A percentile compares a stretch with the other conserved stretches of the same genome.
Evolutionary conservation across 2,113 vertebrate genomes (phyloP).

Genomic region (Martes martes): DNA sequence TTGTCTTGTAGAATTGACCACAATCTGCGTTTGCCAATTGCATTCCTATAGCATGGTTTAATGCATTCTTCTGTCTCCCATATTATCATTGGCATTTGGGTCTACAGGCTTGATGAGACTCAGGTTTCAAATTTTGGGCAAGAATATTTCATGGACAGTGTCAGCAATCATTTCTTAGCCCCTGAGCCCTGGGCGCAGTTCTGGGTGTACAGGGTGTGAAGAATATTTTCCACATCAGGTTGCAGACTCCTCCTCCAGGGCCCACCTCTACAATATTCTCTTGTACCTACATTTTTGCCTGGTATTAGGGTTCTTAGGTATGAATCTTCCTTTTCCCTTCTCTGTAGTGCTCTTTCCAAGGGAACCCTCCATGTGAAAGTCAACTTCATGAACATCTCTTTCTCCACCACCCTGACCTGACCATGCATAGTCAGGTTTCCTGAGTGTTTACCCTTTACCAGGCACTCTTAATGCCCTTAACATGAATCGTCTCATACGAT

Average conservation of each 20-base stretch:
- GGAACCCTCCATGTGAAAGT: not conserved
- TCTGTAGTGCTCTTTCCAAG: not conserved
- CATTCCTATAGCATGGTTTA: fast-evolving
- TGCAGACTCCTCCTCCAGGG: too few species aligned
- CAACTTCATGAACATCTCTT: not conserved
- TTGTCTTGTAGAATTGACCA: not conserved
- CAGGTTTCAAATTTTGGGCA: not conserved
- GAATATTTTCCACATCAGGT: not conserved
- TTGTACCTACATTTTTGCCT: not conserved
- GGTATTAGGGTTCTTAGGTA: not conserved
- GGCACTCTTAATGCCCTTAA: not conserved
- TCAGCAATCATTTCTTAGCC: not conserved
- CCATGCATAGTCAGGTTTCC: not conserved
- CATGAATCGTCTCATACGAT: not conserved
- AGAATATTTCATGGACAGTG: not conserved
- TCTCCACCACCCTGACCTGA: not conserved
- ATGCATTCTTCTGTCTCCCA: not conserved
- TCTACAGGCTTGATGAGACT: not conserved
- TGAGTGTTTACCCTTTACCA: not conserved
- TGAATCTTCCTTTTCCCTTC: not conserved
- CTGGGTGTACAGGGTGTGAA: fast-evolving
- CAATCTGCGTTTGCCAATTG: not conserved
- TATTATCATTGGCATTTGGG: not conserved
- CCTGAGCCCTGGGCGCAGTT: fast-evolving
- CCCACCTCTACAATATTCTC: not conserved